Conservation (phyloP, 2,888 invertebrate genomes). For the Salpingus planirostris region DNA sequence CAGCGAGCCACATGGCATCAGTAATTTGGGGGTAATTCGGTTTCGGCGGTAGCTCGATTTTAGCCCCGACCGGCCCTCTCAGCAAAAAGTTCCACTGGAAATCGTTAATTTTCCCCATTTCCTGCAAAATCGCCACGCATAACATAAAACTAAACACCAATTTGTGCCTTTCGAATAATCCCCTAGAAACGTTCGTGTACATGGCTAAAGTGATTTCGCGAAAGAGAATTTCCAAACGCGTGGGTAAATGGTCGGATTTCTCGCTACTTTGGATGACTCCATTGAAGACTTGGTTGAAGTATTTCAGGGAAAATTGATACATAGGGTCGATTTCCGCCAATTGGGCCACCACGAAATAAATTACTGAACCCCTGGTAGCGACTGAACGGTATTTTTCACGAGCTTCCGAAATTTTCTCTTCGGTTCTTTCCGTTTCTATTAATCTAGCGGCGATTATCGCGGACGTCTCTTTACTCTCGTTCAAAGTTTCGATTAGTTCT, state of each 20-base stretch:
- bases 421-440: conserved; percentile 78
- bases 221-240: conserved; percentile 60
- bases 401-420: conserved; percentile 75
- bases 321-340: conserved; percentile 87
- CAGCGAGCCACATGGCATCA: conserved; percentile 61
- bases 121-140: conserved; percentile 63
- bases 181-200: conserved; percentile 81
- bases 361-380: conserved; percentile 77
- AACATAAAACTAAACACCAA: conserved; percentile 80
- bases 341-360: conserved; percentile 86
- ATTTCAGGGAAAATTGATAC: conserved; percentile 92
- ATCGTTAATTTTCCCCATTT: conserved; percentile 50
- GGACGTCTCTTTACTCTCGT: conserved; percentile 88
- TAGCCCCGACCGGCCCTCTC: conserved; percentile 57
- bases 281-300: conserved; percentile 78
- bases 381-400: conserved; percentile 79
- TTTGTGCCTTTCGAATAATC: conserved; percentile 86
- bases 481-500: conserved; percentile 81
- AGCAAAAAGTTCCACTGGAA: conserved; percentile 72
- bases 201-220: conserved; percentile 72
- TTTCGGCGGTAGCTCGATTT: conserved; percentile 42
- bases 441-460: conserved; percentile 83
- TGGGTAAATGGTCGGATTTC: conserved; percentile 54
- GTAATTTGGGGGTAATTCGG: conserved; percentile 53
- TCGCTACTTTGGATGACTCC: conserved; percentile 70